These are phyloP conservation scores for Acrobasis suavella DNA, from an alignment of 2,888 invertebrate species.

Conservation along the genomic window DNA sequence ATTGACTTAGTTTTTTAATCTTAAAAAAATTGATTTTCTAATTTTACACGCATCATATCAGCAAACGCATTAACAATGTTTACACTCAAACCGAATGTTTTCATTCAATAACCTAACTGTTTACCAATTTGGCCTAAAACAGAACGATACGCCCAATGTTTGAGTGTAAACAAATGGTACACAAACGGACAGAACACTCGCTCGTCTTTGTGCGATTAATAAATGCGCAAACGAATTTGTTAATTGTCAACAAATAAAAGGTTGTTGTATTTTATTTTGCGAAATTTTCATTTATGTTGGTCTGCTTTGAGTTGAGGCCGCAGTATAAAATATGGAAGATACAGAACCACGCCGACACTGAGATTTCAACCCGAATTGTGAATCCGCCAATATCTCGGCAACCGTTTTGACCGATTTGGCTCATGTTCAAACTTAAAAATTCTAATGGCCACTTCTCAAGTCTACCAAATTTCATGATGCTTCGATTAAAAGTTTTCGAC, in stretches of 20 bases:
- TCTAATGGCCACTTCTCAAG: too few relatives aligned
- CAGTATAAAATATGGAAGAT: background rate
- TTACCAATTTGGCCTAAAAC: constrained; percentile 8
- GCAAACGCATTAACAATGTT: background rate
- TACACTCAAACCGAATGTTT: background rate
- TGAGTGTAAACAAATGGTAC: constrained; percentile 30
- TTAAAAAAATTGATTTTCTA: too few relatives aligned
- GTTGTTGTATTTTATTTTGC: constrained; percentile 36
- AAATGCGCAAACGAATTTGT: constrained; percentile 47
- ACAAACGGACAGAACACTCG: constrained; percentile 27
- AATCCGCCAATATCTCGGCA: too few relatives aligned
- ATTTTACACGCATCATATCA: background rate
- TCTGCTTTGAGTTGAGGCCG: background rate
- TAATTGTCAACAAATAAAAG: constrained; percentile 46
- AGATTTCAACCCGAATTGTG: too few relatives aligned
- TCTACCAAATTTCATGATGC: too few relatives aligned
- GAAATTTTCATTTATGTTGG: constrained; percentile 40
- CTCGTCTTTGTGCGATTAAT: constrained; percentile 33
- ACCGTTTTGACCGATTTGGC: too few relatives aligned
- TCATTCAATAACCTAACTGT: background rate
- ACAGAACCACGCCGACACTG: too few relatives aligned
- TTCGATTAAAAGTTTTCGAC: too few relatives aligned
- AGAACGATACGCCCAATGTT: constrained; percentile 15
- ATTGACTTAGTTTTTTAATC: too few relatives aligned
- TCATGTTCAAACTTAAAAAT: too few relatives aligned